These are phyloP conservation scores for Lemur catta DNA, from an alignment of 2,797 vertebrate species.

Conservation along the genomic window DNA sequence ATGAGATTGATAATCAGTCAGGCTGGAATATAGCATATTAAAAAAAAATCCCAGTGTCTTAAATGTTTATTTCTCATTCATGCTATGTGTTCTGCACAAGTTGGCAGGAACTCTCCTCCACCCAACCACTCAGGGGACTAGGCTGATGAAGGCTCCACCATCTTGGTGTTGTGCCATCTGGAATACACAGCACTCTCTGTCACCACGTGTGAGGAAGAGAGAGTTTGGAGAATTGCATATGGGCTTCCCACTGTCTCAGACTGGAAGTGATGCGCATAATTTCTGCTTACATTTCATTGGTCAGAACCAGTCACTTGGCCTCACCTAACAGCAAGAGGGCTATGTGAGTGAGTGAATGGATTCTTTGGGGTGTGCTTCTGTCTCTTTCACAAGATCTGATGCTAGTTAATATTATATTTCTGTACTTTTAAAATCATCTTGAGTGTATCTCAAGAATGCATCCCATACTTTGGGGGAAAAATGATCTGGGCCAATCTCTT, in stretches of 20 bases:
- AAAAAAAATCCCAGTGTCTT: neutral
- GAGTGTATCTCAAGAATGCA: neutral
- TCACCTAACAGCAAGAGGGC: neutral
- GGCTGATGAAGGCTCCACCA: neutral
- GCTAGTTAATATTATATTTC: neutral
- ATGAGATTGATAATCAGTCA: neutral
- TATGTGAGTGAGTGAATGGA: neutral
- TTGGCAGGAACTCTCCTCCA: neutral
- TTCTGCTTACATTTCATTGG: neutral
- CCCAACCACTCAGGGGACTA: too few species aligned
- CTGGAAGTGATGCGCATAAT: neutral
- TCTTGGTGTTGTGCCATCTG: neutral
- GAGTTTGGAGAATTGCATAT: neutral
- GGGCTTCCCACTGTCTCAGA: neutral
- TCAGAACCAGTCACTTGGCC: neutral
- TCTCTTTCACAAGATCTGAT: neutral
- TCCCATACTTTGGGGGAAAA: neutral
- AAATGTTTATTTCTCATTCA: neutral
- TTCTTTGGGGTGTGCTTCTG: neutral
- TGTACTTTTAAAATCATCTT: neutral
- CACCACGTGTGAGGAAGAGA: fast-evolving
- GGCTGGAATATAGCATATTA: neutral
- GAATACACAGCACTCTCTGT: neutral
- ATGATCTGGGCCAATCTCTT: neutral
- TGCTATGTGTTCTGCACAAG: neutral